Evolutionary conservation across 2,113 vertebrate species (phyloP), one percentile per base, ranked within the genome.

Genomic region (Siphamia tubifer): DNA sequence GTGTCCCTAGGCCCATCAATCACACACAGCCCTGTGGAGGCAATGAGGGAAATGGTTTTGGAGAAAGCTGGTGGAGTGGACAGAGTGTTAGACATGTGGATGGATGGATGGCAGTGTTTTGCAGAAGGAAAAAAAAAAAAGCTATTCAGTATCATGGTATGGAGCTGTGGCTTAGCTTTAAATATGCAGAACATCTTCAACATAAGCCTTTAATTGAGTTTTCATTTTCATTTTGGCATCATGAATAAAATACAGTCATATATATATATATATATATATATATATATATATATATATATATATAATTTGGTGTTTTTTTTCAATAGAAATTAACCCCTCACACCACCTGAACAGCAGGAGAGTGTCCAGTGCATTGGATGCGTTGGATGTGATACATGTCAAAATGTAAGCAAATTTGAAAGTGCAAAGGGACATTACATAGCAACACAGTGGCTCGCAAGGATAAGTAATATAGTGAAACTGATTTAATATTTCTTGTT

Each of bases 1-100:
- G 58, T 83, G 83, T 82, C 84, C 77, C 78, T 11, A 11, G 70
- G 69, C 67, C 79, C 87, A 92, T 92, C 92, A 88, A 89, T 93
- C 91, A 90, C 73, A 51, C 32, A 24, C 61, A 7, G 56, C 49
- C 38, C 62, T 6, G 19, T 73, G 45, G 77, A 84, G 36, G 68
- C 70, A 64, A 52, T 48, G 65, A 70, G 80, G 55, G 73, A 87
- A 89, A 90, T 88, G 65, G 78, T 64, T 79, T 82, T 77, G 78
- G 65, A 62, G 55, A 51, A 43, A 78, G 48, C 58, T 3, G 57
- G 35, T 66, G 52, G 69, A 78, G 73, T 84, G 67, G 72, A 68
- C 31, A 66, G 43, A 65, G 51, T 63, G 61, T 27, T 21, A 52
- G 72, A 60, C 67, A 45, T 52, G 30, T 47, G 81, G 76, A 82